Evolutionary conservation across 2,797 vertebrate species (phyloP).

Genomic region (Picus viridis): DNA sequence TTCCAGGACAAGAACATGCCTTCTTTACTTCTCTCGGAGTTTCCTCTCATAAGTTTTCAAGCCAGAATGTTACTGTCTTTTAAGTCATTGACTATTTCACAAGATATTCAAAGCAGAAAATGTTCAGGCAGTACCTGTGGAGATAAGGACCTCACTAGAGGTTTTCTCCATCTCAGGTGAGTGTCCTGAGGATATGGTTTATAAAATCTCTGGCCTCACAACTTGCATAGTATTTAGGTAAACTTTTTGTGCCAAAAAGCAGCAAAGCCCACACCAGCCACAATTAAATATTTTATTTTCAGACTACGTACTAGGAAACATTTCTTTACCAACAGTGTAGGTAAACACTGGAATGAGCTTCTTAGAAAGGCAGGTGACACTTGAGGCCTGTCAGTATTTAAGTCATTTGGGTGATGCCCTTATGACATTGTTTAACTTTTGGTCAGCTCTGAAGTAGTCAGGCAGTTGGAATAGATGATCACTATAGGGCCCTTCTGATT

Average conservation of each 20-base stretch:
- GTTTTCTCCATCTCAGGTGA: not conserved
- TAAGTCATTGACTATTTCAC: not conserved
- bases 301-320: not conserved
- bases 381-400: not conserved
- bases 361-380: not conserved
- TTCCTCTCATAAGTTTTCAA: not conserved
- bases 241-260: not conserved
- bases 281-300: not conserved
- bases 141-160: not conserved
- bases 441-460: too few species aligned
- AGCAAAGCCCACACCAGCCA: not conserved
- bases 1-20: not conserved
- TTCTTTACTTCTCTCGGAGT: not conserved
- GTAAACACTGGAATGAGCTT: too few species aligned
- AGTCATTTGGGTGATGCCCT: not conserved
- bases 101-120: not conserved
- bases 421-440: not conserved
- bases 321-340: not conserved
- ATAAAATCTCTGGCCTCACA: not conserved
- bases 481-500: too few species aligned
- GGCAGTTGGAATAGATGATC: too few species aligned
- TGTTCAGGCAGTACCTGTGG: not conserved
- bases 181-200: not conserved
- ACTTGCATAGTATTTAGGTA: not conserved
- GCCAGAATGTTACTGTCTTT: not conserved